A percentile compares a stretch with the other conserved stretches of the same genome.
Conservation (phyloP, 2,888 invertebrate genomes). For the Tetragonula carbonaria region DNA sequence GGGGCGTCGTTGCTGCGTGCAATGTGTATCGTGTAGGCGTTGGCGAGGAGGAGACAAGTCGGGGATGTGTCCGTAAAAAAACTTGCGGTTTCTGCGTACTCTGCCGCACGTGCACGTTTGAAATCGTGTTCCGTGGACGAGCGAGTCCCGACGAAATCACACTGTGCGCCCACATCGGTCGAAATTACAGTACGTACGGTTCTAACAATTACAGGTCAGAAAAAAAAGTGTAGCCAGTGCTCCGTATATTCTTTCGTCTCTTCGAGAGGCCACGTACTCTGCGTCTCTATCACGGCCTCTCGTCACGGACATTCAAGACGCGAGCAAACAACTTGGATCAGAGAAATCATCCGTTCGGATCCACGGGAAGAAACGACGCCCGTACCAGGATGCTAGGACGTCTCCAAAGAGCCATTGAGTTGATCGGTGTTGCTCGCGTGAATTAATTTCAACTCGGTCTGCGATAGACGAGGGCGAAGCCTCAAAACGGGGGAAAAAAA, state of each 20-base stretch:
- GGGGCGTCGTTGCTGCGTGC: constrained; percentile 80
- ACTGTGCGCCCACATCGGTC: neutral
- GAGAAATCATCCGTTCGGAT: neutral
- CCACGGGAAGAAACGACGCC: constrained; percentile 59
- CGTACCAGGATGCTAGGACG: constrained; percentile 57
- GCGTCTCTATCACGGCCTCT: constrained; percentile 34
- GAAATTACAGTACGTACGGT: constrained; percentile 24
- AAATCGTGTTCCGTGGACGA: constrained; percentile 48
- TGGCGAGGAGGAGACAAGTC: constrained; percentile 78
- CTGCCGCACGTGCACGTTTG: constrained; percentile 65
- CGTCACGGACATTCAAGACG: constrained; percentile 17
- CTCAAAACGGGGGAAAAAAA: neutral
- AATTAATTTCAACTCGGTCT: constrained; percentile 31
- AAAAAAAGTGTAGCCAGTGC: constrained; percentile 61
- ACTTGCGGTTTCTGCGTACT: constrained; percentile 66
- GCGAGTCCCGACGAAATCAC: neutral
- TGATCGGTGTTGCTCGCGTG: constrained; percentile 51
- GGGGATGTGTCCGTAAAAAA: constrained; percentile 73
- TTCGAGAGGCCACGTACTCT: constrained; percentile 55
- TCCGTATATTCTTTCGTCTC: constrained; percentile 57
- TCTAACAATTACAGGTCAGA: constrained; percentile 48
- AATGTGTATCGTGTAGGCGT: constrained; percentile 83
- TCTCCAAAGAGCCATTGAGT: constrained; percentile 53
- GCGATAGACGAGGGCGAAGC: neutral
- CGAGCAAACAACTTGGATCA: neutral